Evolutionary conservation across 2,797 vertebrate genomes (phyloP), one percentile per base, ranked within the genome.

Genomic region (Manis crassicaudata): DNA sequence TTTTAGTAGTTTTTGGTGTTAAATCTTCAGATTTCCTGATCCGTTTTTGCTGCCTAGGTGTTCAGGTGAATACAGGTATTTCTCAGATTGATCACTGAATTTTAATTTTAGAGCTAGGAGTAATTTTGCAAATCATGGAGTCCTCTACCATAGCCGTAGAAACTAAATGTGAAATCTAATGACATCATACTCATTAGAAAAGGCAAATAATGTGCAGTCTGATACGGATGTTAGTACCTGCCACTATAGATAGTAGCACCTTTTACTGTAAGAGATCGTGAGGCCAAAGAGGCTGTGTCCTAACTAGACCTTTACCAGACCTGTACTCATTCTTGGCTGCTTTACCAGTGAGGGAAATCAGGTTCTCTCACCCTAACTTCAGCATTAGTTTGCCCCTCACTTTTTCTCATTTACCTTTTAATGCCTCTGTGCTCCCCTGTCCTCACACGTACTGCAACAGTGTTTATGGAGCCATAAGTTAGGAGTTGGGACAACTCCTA

Each of bases 1-100:
- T 76, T 95, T 86, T 68, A 73, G 46, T 80, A 60, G 72, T 50
- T 94, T 84, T 70, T 87, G 40, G 20, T 62, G 80, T 90, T 90
- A 56, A 68, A 81, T 95, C 72, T 88, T 87, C 43, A 35, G n/a
- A 72, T 73, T 91, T 88, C 54, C 27, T 65, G 43, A 32, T 87
- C 40, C 25, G 52, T 32, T 93, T 96, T 72, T 86, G 84, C 56
- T 89, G 16, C 40, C 21, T 46, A 40, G 79, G n/a, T 76, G 50
- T 81, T 50, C 60, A 70, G 73, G 16, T 60, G 84, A 91, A 65
- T 67, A 77, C 27, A 73, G 43, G 40, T 73, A 46, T 88, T 27
- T 77, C 21, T 88, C 65, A 88, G 90, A 65, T 93, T 92, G n/a
- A 70, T 88, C 43, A 21, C 7, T 67, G 63, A 58, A 40, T 84